phyloP scores from a whole-genome alignment of 2,888 invertebrate genomes.

The Gymnocheta viridis region DNA sequence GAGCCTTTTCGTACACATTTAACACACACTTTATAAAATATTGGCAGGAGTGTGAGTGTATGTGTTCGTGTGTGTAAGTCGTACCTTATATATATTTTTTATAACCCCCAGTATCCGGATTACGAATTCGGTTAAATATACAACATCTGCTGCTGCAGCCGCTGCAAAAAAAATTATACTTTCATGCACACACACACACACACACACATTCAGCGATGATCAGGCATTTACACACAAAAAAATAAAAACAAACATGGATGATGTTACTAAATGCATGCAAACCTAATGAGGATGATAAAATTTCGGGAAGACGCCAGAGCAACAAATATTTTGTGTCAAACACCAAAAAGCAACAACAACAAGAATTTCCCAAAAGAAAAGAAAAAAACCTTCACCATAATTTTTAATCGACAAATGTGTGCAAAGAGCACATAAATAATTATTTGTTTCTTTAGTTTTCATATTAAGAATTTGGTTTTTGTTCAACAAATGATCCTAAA shows the following conservation, averaged over 20 bases:
- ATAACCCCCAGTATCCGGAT: conserved; percentile 68
- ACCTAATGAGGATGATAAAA: conserved; percentile 40
- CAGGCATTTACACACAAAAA: not conserved
- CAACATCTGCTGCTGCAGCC: conserved; percentile 68
- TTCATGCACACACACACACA: conserved; percentile 26
- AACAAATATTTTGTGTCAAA: conserved; percentile 48
- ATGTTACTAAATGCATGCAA: not conserved
- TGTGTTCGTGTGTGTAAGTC: not conserved
- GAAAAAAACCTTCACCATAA: conserved; percentile 2
- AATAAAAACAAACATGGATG: not conserved
- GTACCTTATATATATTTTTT: conserved; percentile 41
- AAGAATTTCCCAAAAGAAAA: not conserved
- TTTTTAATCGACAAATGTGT: conserved; percentile 1
- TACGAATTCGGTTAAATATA: conserved; percentile 69
- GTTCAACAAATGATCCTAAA: not conserved
- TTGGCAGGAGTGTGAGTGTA: not conserved
- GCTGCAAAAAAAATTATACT: conserved; percentile 44
- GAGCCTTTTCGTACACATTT: conserved; percentile 10
- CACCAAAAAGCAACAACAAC: not conserved
- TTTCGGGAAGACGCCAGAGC: conserved; percentile 40
- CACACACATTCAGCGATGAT: conserved; percentile 7
- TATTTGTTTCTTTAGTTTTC: conserved; percentile 32
- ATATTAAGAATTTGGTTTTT: not conserved
- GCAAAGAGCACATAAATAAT: not conserved
- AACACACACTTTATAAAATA: conserved; percentile 6